A percentile compares a stretch with the other conserved stretches of the same genome.
phyloP scores from a whole-genome alignment of 2,888 invertebrate genomes.

The Pyrrhia umbra region DNA sequence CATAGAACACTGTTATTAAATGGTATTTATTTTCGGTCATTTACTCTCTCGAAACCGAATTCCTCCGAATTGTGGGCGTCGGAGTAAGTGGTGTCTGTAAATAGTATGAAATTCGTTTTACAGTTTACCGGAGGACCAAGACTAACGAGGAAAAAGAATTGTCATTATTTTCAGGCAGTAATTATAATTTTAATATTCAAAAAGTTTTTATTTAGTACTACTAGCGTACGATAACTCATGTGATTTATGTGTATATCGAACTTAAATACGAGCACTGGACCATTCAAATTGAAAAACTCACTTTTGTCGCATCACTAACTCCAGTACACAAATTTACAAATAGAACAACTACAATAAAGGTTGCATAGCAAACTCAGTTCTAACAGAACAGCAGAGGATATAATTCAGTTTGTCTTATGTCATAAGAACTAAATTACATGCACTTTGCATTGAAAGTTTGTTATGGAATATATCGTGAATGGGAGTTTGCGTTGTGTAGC shows the following conservation, averaged over 20 bases:
- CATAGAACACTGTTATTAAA: not conserved
- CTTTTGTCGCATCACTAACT: slow-evolving; percentile 51
- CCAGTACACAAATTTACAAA: not conserved
- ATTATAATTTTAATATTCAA: slow-evolving; percentile 11
- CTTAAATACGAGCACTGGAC: slow-evolving; percentile 18
- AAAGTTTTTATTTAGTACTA: slow-evolving; percentile 14
- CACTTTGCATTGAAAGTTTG: slow-evolving; percentile 57
- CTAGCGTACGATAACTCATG: slow-evolving; percentile 3
- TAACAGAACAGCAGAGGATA: fast-evolving
- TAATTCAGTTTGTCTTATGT: not conserved
- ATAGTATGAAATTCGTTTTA: not conserved
- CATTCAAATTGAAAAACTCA: slow-evolving; percentile 30
- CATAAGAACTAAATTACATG: slow-evolving; percentile 49
- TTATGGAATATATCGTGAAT: slow-evolving; percentile 32
- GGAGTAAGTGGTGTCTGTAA: not conserved
- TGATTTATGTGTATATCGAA: slow-evolving; percentile 11
- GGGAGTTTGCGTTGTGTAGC: slow-evolving; percentile 48
- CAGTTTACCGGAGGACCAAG: not conserved
- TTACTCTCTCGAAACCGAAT: not conserved
- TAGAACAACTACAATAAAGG: slow-evolving; percentile 20
- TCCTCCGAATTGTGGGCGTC: not conserved
- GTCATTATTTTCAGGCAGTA: not conserved
- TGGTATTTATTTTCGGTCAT: not conserved
- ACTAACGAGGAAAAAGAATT: not conserved
- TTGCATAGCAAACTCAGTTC: slow-evolving; percentile 3